Percentiles rank a stretch among this genome's conserved stretches.
phyloP scores from a whole-genome alignment of 2,888 invertebrate genomes.

The Cataglyphis livida region DNA sequence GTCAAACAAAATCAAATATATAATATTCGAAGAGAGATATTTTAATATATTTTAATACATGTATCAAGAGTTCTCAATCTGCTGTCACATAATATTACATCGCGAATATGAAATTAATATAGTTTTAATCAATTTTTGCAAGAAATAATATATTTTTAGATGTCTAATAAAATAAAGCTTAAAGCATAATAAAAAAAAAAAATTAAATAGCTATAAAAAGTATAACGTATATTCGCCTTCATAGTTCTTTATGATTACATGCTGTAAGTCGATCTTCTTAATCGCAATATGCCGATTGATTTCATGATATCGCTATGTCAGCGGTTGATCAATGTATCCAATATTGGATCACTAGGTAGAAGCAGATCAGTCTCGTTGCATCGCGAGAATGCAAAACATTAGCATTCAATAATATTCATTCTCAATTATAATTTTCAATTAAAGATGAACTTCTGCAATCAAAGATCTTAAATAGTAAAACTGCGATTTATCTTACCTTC shows the following conservation, averaged over 20 bases:
- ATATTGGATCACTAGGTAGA: constrained; percentile 61
- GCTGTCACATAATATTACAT: neutral
- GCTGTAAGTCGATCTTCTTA: constrained; percentile 71
- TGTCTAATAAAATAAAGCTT: neutral
- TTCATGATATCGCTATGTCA: constrained; percentile 74
- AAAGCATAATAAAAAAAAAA: neutral
- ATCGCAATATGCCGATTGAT: constrained; percentile 69
- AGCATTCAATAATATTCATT: neutral
- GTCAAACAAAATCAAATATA: constrained; percentile 20
- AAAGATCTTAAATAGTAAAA: neutral
- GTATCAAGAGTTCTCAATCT: constrained; percentile 19
- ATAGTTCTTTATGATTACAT: constrained; percentile 38
- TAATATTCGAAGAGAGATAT: constrained; percentile 23
- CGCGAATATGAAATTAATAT: neutral
- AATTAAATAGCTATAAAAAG: neutral
- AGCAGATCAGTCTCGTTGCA: constrained; percentile 51
- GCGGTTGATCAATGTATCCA: constrained; percentile 64
- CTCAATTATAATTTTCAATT: neutral
- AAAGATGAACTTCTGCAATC: neutral
- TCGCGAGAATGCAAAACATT: constrained; percentile 38
- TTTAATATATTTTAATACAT: neutral
- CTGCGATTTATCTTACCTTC: neutral
- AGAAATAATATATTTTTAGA: neutral
- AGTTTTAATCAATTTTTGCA: neutral
- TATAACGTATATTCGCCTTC: neutral